Base-by-base conservation (phyloP, 2,888 invertebrate genomes). In the Ectemnius cavifrons region DNA sequence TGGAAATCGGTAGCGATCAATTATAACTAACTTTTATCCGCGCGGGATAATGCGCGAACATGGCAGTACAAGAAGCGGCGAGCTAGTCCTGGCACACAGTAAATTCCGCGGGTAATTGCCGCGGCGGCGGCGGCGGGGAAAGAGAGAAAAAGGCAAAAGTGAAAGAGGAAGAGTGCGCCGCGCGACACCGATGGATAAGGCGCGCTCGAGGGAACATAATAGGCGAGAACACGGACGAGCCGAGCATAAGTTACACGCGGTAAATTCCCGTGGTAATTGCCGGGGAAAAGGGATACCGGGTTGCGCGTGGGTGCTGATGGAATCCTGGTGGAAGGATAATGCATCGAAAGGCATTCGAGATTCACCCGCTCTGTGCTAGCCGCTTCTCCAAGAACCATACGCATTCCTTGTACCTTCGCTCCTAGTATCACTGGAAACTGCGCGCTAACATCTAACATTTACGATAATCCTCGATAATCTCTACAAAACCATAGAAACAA, bases 51-150 rank as follows among this genome's bases (percentile, higher is more conserved):
- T 73, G 37, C 37, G 37, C 37, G 37, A 37, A 37, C 37, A 37
- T 11, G 52, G 16, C 52, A 6, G 5, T 4, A 52, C 52, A 16
- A 52, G 52, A 6, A 13, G 52, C 52, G n/a, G 52, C 14, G 14
- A 52, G 52, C 52, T 1, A 16, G 4, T 37, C 37, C 37, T 8
- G 37, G 37, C 37, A 37, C 71, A 77, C 79, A 82, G 82, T 84
- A 84, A 83, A 83, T 84, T 76, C 80, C 52, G 63, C 64, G 61
- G 73, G 76, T 84, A 83, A 83, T 82, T 84, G 84, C 73, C 71
- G 75, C 16, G 52, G 16, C 37, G 37, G 84, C 73, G 70, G 75
- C 16, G 52, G 16, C 37, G 37, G 14, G 52, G 16, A 0, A 16
- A 16, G 14, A 52, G n/a, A 14, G n/a, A 63, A 70, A 16, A 62